Evolutionary conservation across 2,797 vertebrate genomes (phyloP), one percentile per base, ranked within the genome.

Genomic region (Poeciliopsis turneri): DNA sequence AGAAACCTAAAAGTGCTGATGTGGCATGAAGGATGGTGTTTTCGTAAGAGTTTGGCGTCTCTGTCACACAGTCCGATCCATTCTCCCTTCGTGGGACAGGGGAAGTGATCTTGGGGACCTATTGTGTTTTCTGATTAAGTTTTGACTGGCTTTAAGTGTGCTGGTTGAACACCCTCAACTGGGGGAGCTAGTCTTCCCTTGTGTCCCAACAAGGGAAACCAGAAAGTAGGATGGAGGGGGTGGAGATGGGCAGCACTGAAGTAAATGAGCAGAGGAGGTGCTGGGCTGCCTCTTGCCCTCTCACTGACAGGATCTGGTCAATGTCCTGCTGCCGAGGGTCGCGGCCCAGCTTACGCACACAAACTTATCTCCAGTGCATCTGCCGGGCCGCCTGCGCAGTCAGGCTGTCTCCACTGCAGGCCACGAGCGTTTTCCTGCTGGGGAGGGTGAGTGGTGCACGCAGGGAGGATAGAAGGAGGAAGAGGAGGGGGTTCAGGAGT

Each of bases 271-370:
- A 92, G 84, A 88, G 90, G 92, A 90, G 91, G 91, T 89, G 87
- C 89, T 86, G 82, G 90, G 88, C 88, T 84, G 85, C 95, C 95
- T 55, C 95, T 96, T 95, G 97, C 96, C 97, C 97, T 97, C 95
- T 96, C 91, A 86, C 96, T 97, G 97, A 98, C 98, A 98, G 97
- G 97, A 96, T 98, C 98, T 99, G 98, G 97, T 98, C 97, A 99
- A 96, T 97, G 98, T 99, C 97, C 98, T 97, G 97, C 97, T 84
- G 95, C 96, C 91, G 97, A 95, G 97, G 97, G 97, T 98, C 97
- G 96, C 91, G 97, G 97, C 97, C 97, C 89, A 92, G 97, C 97
- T 98, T 98, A 97, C 96, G 94, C 97, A 97, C 96, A 98, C 97
- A 98, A 97, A 98, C 97, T 99, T 98, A 99, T 99, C 98, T 98